These are phyloP conservation scores for Machimus rusticus DNA, from an alignment of 2,888 invertebrate genomes.

Conservation along the genomic window DNA sequence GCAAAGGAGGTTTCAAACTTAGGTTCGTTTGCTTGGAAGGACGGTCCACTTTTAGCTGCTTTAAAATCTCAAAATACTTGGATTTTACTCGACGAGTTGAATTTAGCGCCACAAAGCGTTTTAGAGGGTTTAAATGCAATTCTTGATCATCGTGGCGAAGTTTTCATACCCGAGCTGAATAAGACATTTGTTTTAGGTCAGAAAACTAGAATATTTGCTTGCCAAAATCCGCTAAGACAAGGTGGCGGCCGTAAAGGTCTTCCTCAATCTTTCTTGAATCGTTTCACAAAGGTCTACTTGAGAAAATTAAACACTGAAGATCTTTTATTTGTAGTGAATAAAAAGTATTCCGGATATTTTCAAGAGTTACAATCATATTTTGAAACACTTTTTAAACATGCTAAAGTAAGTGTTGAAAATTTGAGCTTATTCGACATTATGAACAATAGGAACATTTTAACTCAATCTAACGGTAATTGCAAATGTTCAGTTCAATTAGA, in stretches of 20 bases:
- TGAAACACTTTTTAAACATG: conserved; percentile 48
- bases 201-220: conserved; percentile 90
- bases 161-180: conserved; percentile 94
- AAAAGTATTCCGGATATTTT: conserved; percentile 56
- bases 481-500: conserved; percentile 54
- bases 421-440: conserved; percentile 45
- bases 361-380: conserved; percentile 53
- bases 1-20: conserved; percentile 61
- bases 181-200: conserved; percentile 80
- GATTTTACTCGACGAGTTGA: conserved; percentile 97
- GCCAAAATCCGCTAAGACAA: conserved; percentile 96
- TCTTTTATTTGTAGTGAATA: conserved; percentile 62
- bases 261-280: conserved; percentile 95
- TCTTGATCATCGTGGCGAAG: conserved; percentile 95
- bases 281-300: conserved; percentile 90
- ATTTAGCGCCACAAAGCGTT: conserved; percentile 97
- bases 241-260: conserved; percentile 96
- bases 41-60: conserved; percentile 94
- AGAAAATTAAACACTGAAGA: conserved; percentile 73
- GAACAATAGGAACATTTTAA: neutral
- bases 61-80: conserved; percentile 87
- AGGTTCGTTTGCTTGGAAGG: conserved; percentile 94
- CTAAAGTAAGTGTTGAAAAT: neutral
- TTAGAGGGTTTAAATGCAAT: conserved; percentile 98
- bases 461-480: neutral